Base-by-base conservation (phyloP, 2,888 invertebrate genomes). In the Abrostola tripartita region DNA sequence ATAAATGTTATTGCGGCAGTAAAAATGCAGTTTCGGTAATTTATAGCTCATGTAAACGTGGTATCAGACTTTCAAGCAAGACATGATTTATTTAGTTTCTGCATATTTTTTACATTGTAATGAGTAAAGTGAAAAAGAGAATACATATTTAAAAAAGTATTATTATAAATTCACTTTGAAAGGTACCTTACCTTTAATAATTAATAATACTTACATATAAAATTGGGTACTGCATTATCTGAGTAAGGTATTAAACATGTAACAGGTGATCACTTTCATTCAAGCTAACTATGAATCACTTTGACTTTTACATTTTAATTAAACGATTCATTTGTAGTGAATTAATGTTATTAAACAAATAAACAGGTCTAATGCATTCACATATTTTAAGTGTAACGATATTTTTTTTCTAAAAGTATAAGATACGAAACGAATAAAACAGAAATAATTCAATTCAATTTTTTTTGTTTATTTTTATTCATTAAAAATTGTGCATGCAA, bases 21-120 rank as follows among this genome's bases (percentile, higher is more conserved):
- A 93, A 93, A 93, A 92, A 88, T 83, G 90, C 88, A 91, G 89
- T 93, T 92, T 91, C 82, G 80, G 81, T 91, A 93, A 93, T 93
- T 94, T 94, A 93, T 91, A 78, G 88, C 83, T 78, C 85, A 88
- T 91, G 88, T 92, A 87, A 90, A 91, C 85, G 87, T 79, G 81
- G 86, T 87, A 90, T 88, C 86, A 80, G 84, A 86, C 81, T 87
- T 87, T 89, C 81, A 82, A 84, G 81, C 79, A 83, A 85, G 83
- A 85, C 85, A 82, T 89, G 90, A 91, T 91, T 91, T 90, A 89
- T 85, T 69, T 76, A 75, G 71, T 82, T 84, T 81, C 81, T 83
- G 84, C 81, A 81, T 79, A 81, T 82, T 84, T 83, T 82, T 84
- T 79, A 83, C 79, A 76, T 85, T 80, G 82, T 84, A 81, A 81